phyloP scores from a whole-genome alignment of 2,888 invertebrate genomes.

The Epirrhoe alternata region DNA sequence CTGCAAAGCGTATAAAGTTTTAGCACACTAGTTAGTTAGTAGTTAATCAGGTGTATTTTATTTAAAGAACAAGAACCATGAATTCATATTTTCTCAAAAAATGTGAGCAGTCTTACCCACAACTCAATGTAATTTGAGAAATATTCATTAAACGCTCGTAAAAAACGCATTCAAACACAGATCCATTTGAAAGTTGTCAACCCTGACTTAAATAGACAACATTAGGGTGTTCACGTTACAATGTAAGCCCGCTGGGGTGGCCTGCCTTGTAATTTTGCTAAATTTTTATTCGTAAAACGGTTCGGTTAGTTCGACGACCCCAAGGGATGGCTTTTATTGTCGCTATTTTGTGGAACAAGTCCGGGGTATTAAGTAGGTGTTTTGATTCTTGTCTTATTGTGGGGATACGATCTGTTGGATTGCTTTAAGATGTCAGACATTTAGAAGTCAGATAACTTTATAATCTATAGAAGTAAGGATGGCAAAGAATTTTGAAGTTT shows the following conservation, averaged over 20 bases:
- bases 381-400: constrained; percentile 58
- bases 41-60: too few relatives aligned
- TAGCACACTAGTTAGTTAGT: too few relatives aligned
- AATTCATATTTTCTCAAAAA: neutral
- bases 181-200: constrained; percentile 46
- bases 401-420: constrained; percentile 18
- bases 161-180: neutral
- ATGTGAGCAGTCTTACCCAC: neutral
- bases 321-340: constrained; percentile 63
- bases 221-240: constrained; percentile 84
- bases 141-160: neutral
- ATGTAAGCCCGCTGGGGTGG: constrained; percentile 79
- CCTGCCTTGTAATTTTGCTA: constrained; percentile 82
- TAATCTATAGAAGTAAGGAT: neutral
- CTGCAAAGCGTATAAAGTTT: too few relatives aligned
- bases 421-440: constrained; percentile 1
- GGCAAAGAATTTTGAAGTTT: too few relatives aligned
- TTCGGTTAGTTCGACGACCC: constrained; percentile 65
- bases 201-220: constrained; percentile 76
- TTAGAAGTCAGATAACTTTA: neutral
- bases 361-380: constrained; percentile 66
- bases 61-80: neutral
- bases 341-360: constrained; percentile 61
- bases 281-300: constrained; percentile 78
- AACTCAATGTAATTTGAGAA: neutral